Evolutionary conservation across 2,888 invertebrate species (phyloP).

Genomic region (Xylota sylvarum): DNA sequence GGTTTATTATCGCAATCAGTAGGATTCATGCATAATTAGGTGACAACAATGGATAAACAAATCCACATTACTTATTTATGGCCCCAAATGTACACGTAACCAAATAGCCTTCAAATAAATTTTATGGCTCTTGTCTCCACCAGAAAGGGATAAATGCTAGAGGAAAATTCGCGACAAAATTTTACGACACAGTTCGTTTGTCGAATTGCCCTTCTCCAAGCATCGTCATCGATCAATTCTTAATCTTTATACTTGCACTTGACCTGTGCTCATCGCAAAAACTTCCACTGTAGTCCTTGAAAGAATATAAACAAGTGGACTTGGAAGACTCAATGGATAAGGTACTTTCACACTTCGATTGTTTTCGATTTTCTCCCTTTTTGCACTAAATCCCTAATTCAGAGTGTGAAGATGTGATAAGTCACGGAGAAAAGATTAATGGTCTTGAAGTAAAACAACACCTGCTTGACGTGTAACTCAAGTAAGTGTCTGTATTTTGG

Average conservation of each 20-base stretch:
- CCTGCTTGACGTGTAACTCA: constrained; percentile 1
- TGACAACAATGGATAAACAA: constrained; percentile 39
- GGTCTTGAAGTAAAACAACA: constrained; percentile 14
- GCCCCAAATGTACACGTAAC: constrained; percentile 15
- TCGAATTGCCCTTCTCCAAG: constrained; percentile 1
- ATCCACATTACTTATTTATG: constrained; percentile 51
- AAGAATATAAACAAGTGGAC: constrained; percentile 28
- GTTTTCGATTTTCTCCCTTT: constrained; percentile 26
- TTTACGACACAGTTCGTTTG: constrained; percentile 26
- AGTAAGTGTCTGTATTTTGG: background rate
- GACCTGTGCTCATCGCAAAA: constrained; percentile 38
- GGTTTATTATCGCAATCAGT: constrained; percentile 20
- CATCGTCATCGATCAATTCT: constrained; percentile 14
- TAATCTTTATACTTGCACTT: constrained; percentile 49
- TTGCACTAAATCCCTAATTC: background rate
- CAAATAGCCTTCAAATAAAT: constrained; percentile 15
- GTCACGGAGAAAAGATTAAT: constrained; percentile 50
- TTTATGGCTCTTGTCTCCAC: constrained; percentile 2
- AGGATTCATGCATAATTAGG: constrained; percentile 39
- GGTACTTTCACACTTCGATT: constrained; percentile 46
- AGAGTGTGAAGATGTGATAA: constrained; percentile 12
- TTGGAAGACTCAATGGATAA: constrained; percentile 21
- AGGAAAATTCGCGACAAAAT: constrained; percentile 23
- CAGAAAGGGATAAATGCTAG: background rate
- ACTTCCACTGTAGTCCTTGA: constrained; percentile 30